Evolutionary conservation across 1,140 invertebrate genomes (phyloP), one percentile per base, ranked within the genome.

Genomic region (Drosophila repleta): DNA sequence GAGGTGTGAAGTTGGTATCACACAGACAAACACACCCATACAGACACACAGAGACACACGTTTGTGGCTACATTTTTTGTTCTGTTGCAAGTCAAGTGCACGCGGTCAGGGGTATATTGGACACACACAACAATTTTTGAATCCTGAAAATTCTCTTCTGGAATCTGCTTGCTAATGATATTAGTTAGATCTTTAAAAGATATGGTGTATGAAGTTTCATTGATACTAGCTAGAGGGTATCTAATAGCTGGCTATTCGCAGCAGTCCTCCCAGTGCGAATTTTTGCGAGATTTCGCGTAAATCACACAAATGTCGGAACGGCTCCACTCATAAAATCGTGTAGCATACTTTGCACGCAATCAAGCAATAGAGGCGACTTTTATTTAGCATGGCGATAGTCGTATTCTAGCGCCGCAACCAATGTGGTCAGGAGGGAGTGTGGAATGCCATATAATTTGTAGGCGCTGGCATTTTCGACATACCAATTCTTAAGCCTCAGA

Each of bases 1-100:
- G 82, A 85, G 83, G 82, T 85, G 82, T 72, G 82, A 88, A 88
- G 83, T 89, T 66, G 68, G 75, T 79, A 75, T 43, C 67, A 82
- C 52, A 75, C 63, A 75, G 62, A 62, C 49, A 75, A 65, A 75
- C 39, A 45, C 53, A 75, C 56, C n/a, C 67, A 82, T 49, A 75
- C 63, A 75, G 62, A 62, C 49, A 75, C n/a, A 75, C 61, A 61
- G 45, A 75, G 58, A 71, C 39, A 46, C 53, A 87, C 74, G 74
- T 80, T 71, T 84, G 81, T 58, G 81, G 80, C 68, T 21, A 52
- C 35, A 41, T 56, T 57, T 57, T 41, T 24, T 60, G 35, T 52
- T 61, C 21, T 63, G 60, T 20, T 48, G 1, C 17, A 11, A 55
- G 17, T 3, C 45, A 43, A 49, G 18, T 56, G 21, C 45, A 6